These are phyloP conservation scores for Myotis lucifugus DNA, from an alignment of 2,113 vertebrate genomes.

Conservation along the genomic window DNA sequence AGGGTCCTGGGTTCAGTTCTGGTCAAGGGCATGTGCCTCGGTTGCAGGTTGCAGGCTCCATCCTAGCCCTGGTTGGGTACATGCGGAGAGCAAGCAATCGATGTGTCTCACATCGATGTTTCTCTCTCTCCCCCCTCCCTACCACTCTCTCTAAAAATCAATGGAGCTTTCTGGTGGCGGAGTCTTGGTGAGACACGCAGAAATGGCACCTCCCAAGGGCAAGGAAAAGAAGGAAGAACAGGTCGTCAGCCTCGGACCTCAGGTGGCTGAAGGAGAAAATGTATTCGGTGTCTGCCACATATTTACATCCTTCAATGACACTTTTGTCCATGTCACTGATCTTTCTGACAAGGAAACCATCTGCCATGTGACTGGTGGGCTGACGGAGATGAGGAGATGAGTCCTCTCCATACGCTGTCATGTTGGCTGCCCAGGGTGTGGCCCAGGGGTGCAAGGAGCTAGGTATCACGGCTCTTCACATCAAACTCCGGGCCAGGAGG, in stretches of 20 bases:
- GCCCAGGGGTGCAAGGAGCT: constrained; percentile 98
- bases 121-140: no score
- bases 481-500: constrained; percentile 96
- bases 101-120: no score
- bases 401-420: constrained; percentile 96
- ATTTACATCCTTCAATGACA: constrained; percentile 99
- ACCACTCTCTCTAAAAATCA: no score
- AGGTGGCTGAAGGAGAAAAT: constrained; percentile 98
- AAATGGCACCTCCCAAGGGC: constrained; percentile 99
- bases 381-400: constrained; percentile 97
- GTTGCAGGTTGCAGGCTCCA: no score
- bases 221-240: constrained; percentile 99
- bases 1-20: no score
- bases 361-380: constrained; percentile 94
- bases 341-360: constrained; percentile 88
- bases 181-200: constrained; percentile 73
- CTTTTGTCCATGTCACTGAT: constrained; percentile 97
- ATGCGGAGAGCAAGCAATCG: no score
- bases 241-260: constrained; percentile 97
- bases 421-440: constrained; percentile 97
- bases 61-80: no score
- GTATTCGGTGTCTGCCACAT: constrained; percentile 98
- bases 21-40: no score
- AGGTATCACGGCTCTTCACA: constrained; percentile 96
- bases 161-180: no score